Conservation (phyloP, 2,797 vertebrate species). For the Parambassis ranga region DNA sequence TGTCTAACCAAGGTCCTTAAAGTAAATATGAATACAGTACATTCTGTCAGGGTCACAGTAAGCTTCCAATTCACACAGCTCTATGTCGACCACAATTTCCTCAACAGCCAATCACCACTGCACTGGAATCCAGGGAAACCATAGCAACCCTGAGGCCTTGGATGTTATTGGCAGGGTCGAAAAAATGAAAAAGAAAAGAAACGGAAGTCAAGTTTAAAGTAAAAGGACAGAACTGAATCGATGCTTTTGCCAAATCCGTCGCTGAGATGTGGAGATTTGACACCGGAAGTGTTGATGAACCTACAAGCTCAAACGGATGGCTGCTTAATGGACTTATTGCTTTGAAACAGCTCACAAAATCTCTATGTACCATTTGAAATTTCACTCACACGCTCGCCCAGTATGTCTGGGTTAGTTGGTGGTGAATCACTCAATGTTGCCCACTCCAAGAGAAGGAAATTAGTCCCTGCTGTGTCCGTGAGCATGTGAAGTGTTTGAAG, state of each 20-base stretch:
- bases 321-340: conserved; percentile 13
- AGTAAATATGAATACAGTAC: conserved; percentile 74
- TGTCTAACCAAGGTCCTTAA: conserved; percentile 58
- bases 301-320: conserved; percentile 18
- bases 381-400: neutral
- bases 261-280: conserved; percentile 38
- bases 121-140: conserved; percentile 64
- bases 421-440: conserved; percentile 32
- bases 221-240: conserved; percentile 31
- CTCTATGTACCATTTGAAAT: conserved; percentile 1
- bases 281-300: conserved; percentile 44
- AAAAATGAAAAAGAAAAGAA: conserved; percentile 55
- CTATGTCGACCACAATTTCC: conserved; percentile 51
- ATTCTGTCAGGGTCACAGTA: conserved; percentile 68
- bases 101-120: conserved; percentile 64
- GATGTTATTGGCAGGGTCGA: conserved; percentile 67
- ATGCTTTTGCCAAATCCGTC: conserved; percentile 41
- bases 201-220: conserved; percentile 69
- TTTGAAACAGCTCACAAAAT: conserved; percentile 15
- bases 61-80: conserved; percentile 64
- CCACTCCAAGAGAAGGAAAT: conserved; percentile 9
- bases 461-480: conserved; percentile 9
- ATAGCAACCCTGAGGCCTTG: conserved; percentile 75
- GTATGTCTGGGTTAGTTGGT: neutral
- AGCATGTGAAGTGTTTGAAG: neutral